Base-by-base conservation (phyloP, 2,888 invertebrate genomes). In the Drosophila meridiana region DNA sequence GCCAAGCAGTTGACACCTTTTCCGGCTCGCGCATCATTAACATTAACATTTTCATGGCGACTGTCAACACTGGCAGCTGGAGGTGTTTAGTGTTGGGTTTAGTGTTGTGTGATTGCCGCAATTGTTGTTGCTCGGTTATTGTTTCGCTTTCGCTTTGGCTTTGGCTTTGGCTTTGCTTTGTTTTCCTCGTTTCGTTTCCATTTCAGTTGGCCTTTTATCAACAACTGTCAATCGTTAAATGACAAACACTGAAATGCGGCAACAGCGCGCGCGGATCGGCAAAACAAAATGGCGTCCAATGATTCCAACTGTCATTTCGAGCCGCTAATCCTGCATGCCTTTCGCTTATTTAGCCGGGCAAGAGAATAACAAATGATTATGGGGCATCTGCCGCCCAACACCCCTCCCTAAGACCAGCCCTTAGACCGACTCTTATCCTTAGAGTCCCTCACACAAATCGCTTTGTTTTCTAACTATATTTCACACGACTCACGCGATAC, bases 221-320 rank as follows among this genome's bases (percentile, higher is more conserved):
- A 69, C 69, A 78, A 69, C 87, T 87, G 90, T 90, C 90, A 87
- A 87, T 87, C 87, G 90, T 76, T 90, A 84, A 90, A 84, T 83
- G 87, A 86, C 90, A 90, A 86, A 90, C 88, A 90, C 83, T 86
- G 89, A 86, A 89, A 86, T 83, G 82, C 70, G 90, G 69, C 84
- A 73, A 76, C 73, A 63, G 62, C 45, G 69, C 60, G 52, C 32
- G 48, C 55, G 53, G 62, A 53, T 59, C 55, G 58, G 3, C 34
- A 43, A 59, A 65, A 52, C 79, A 71, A 78, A 86, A 86, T 86
- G 78, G 64, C 75, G 70, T 55, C 60, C 75, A 69, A 82, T 80
- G 87, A 83, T 82, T 88, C 68, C 80, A 68, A 65, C 83, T 86
- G 83, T 70, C 83, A 80, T 62, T 60, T 32, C 63, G 77, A 57